A percentile compares a stretch with the other conserved stretches of the same genome.
Evolutionary conservation across 2,888 invertebrate species (phyloP).

Genomic region (Rhodophaea formosa): DNA sequence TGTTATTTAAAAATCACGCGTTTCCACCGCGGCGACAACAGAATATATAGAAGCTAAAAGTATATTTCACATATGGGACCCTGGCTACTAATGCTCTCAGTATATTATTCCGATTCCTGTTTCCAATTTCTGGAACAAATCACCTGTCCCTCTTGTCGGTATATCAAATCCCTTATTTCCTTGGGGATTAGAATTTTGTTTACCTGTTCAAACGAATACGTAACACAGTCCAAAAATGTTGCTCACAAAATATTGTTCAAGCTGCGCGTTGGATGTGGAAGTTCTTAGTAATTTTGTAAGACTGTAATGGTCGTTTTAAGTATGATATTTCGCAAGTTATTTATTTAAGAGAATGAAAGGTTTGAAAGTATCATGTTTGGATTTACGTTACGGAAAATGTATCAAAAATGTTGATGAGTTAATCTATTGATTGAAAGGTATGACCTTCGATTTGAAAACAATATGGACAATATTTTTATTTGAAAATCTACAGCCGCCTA

Average conservation of each 20-base stretch:
- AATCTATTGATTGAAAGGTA: too few relatives aligned
- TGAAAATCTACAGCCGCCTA: too few relatives aligned
- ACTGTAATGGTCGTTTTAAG: not conserved
- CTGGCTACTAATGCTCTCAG: slow-evolving; percentile 1
- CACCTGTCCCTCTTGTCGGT: slow-evolving; percentile 40
- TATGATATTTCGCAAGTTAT: not conserved
- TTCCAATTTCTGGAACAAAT: slow-evolving; percentile 37
- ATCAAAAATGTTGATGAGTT: not conserved
- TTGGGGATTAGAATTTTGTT: slow-evolving; percentile 41
- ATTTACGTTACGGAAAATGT: not conserved
- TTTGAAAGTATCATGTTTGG: not conserved
- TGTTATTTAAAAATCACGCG: too few relatives aligned
- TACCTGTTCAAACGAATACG: slow-evolving; percentile 12
- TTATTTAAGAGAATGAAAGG: not conserved
- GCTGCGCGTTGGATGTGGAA: not conserved
- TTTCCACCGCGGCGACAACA: too few relatives aligned
- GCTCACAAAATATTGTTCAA: not conserved
- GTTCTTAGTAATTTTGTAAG: not conserved
- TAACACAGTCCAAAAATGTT: slow-evolving; percentile 19
- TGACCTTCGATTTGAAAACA: too few relatives aligned
- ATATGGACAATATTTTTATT: too few relatives aligned
- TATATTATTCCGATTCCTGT: slow-evolving; percentile 32
- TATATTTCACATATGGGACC: not conserved
- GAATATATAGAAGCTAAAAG: not conserved
- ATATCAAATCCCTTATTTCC: slow-evolving; percentile 58